Evolutionary conservation across 2,113 vertebrate species (phyloP), one percentile per base, ranked within the genome.

Genomic region (Machaerirhynchus nigripectus): DNA sequence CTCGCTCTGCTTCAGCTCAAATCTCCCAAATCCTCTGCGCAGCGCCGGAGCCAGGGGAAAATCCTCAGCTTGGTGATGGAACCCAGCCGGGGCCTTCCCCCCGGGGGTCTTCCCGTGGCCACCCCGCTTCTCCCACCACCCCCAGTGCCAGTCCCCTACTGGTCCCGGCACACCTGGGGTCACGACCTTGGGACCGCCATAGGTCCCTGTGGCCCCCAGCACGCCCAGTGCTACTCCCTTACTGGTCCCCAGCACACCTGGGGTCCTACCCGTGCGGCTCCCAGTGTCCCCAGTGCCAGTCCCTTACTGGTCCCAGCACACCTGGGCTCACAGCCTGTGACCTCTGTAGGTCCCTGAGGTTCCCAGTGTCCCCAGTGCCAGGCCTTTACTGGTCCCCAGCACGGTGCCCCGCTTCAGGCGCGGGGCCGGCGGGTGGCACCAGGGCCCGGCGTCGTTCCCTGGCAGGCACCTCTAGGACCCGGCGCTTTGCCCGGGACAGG

Each of bases 51-150:
- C 33, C 44, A 20, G 49, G 20, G 49, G 19, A 31, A 52, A 90
- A 53, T 6, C 44, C 53, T 50, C 17, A 6, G 40, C 46, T 10
- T 87, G 49, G 55, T 2, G 63, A 57, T 24, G 63, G 55, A 77
- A 33, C 15, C 40, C 2, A 2, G 13, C 60, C 57, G 46, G 31
- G 56, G 40, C 67, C 15, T 0, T 40, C 28, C 35, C 82, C 20
- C 39, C 0, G 2, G 26, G 11, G 15, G 7, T 33, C 74, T 64
- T 46, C n/a, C 37, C 9, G 1, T 16, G 11, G 0, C 20, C 37
- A 13, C 28, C 30, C 57, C 1, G 33, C 19, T 52, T 8, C 68
- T 24, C 40, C 64, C 55, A 60, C 1, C 7, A 1, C 9, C 2
- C 17, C 63, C 84, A 60, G 84, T 52, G 21, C 49, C 40, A 2